phyloP scores from a whole-genome alignment of 2,888 invertebrate species.

The Oxycera nigricornis region DNA sequence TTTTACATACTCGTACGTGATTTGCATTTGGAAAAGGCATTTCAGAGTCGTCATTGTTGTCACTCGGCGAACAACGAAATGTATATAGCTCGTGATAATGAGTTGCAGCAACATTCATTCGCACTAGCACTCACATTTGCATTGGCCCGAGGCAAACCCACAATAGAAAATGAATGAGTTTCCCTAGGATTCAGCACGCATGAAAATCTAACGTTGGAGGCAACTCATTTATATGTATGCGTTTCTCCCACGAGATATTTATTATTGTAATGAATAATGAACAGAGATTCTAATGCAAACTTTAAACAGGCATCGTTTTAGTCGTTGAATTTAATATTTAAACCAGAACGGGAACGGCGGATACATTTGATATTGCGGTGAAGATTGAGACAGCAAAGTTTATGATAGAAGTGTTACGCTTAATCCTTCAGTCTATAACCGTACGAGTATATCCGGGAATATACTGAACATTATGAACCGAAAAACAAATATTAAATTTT shows the following conservation, averaged over 20 bases:
- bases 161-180: conserved; percentile 2
- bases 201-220: neutral
- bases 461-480: too few relatives aligned
- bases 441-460: too few relatives aligned
- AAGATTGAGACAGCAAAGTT: too few relatives aligned
- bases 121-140: too few relatives aligned
- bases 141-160: neutral
- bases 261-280: conserved; percentile 6
- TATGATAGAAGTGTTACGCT: too few relatives aligned
- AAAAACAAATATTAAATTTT: too few relatives aligned
- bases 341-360: too few relatives aligned
- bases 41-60: neutral
- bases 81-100: conserved; percentile 1
- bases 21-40: neutral
- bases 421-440: too few relatives aligned
- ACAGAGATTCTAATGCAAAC: neutral
- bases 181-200: neutral
- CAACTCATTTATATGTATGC: neutral
- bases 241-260: conserved; percentile 6
- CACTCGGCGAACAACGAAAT: neutral
- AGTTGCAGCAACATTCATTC: conserved; percentile 2
- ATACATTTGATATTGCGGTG: too few relatives aligned
- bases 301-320: too few relatives aligned
- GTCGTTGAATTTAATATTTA: too few relatives aligned
- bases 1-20: neutral